Evolutionary conservation across 2,888 invertebrate genomes (phyloP).

Genomic region (Polydrusus pterygomalis): DNA sequence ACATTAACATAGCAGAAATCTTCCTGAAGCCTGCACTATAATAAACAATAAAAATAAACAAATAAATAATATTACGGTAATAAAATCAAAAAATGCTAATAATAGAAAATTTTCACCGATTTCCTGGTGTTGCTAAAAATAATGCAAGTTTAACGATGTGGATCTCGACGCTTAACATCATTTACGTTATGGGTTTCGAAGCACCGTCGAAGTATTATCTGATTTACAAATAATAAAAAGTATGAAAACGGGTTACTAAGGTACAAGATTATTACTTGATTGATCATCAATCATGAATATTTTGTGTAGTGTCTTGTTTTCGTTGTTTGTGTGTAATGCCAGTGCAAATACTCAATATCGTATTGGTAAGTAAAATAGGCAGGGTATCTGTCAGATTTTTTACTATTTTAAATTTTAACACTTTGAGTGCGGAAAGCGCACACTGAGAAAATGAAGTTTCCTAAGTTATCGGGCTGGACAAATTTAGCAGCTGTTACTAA

Average conservation of each 20-base stretch:
- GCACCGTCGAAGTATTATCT: background rate
- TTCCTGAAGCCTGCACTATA: too few relatives aligned
- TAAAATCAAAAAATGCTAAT: slow-evolving; percentile 23
- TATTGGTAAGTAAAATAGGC: slow-evolving; percentile 23
- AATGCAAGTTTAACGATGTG: slow-evolving; percentile 11
- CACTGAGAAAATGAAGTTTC: too few relatives aligned
- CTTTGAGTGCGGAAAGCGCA: too few relatives aligned
- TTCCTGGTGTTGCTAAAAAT: slow-evolving; percentile 27
- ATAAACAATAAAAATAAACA: too few relatives aligned
- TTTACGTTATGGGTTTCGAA: background rate
- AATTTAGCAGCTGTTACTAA: too few relatives aligned
- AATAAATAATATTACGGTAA: background rate
- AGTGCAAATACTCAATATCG: slow-evolving; percentile 9
- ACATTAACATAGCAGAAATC: too few relatives aligned
- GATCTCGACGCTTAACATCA: background rate
- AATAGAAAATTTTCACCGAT: slow-evolving; percentile 9
- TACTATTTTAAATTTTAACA: too few relatives aligned
- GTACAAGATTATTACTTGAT: background rate
- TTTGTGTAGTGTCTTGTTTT: background rate
- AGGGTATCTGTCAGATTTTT: too few relatives aligned
- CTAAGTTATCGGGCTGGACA: too few relatives aligned
- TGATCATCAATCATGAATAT: background rate
- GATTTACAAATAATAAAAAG: background rate
- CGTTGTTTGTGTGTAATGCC: background rate
- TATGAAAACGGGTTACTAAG: background rate